phyloP scores from a whole-genome alignment of 92 coral and sea anemone genomes.

The Parazoanthus swiftii region DNA sequence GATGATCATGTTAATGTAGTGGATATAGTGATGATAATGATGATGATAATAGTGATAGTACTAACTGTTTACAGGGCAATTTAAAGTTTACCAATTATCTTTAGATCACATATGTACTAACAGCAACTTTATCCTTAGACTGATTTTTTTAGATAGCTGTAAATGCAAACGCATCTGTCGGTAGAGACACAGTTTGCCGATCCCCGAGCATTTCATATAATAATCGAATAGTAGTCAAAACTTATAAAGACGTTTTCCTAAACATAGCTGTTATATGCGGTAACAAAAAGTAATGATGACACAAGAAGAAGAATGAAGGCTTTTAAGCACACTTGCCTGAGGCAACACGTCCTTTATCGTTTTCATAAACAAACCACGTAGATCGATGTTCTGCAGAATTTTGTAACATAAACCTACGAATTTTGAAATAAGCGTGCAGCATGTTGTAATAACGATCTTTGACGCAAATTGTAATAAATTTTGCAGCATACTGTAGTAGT shows the following conservation, averaged over 20 bases:
- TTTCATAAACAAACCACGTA: not conserved
- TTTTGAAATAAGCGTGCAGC: no score
- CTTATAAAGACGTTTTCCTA: not conserved
- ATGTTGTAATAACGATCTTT: no score
- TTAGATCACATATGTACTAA: not conserved
- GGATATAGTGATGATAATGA: no score
- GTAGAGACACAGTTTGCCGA: not conserved
- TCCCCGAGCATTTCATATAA: not conserved
- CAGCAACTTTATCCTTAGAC: not conserved
- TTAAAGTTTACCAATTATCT: not conserved
- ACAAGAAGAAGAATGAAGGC: not conserved
- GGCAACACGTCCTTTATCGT: not conserved
- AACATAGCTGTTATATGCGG: no score
- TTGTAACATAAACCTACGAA: no score
- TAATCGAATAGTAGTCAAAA: not conserved
- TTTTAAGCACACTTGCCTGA: not conserved
- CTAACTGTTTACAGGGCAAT: no score
- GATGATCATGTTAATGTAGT: not conserved
- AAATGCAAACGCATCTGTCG: not conserved
- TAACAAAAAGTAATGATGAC: not conserved
- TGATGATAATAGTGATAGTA: no score
- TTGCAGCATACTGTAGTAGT: no score
- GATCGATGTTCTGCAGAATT: not conserved
- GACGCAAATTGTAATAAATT: no score
- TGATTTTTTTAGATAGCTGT: not conserved